These are phyloP conservation scores for Coregonus ussuriensis DNA, from an alignment of 2,797 vertebrate species.

Conservation along the genomic window DNA sequence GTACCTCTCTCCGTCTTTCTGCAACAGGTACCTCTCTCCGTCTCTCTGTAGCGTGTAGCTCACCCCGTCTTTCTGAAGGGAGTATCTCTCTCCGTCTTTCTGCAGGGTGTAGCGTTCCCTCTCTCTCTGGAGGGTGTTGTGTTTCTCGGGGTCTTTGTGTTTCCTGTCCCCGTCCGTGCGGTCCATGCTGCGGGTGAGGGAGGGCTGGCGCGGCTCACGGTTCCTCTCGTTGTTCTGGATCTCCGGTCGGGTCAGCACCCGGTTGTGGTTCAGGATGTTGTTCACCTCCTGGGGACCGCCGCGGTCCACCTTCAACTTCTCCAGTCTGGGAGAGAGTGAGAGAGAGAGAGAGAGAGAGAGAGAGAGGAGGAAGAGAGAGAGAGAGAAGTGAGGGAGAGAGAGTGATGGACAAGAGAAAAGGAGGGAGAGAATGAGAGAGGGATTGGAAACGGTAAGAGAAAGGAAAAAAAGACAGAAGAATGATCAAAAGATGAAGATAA, in stretches of 20 bases:
- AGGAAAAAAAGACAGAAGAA: neutral
- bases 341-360: neutral
- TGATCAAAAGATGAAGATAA: neutral
- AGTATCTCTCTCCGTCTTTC: conserved; percentile 46
- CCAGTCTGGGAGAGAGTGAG: conserved; percentile 71
- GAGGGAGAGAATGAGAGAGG: neutral
- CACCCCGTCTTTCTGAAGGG: conserved; percentile 43
- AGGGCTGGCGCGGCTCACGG: conserved; percentile 73
- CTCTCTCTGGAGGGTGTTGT: conserved; percentile 51
- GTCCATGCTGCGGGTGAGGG: conserved; percentile 51
- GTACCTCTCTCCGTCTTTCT: conserved; percentile 54
- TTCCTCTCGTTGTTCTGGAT: conserved; percentile 90
- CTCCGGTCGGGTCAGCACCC: conserved; percentile 87
- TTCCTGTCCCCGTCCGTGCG: conserved; percentile 69
- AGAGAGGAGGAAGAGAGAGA: neutral
- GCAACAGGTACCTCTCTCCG: conserved; percentile 15
- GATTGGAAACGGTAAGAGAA: neutral
- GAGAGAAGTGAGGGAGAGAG: neutral
- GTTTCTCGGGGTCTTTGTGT: conserved; percentile 76
- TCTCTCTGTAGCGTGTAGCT: conserved; percentile 67
- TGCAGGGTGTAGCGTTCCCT: conserved; percentile 65
- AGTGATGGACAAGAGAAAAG: neutral
- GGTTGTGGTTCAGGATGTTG: conserved; percentile 84
- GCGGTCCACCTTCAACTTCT: conserved; percentile 83
- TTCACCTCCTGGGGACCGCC: conserved; percentile 81